phyloP scores from a whole-genome alignment of 2,888 invertebrate genomes.

The Phengaris alcon region DNA sequence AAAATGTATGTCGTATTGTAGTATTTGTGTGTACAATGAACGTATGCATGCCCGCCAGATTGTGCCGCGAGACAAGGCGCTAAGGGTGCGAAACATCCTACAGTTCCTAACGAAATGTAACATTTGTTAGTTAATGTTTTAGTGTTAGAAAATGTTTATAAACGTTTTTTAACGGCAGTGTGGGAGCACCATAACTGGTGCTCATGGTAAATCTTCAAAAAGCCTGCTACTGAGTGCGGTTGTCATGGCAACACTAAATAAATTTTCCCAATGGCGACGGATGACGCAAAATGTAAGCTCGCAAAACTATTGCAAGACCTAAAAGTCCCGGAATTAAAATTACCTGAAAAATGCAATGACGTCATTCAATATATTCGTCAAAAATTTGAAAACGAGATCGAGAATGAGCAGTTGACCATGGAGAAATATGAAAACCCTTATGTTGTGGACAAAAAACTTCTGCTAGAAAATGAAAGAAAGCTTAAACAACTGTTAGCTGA shows the following conservation, averaged over 20 bases:
- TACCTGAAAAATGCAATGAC: constrained; percentile 58
- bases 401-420: constrained; percentile 46
- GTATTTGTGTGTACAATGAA: no score
- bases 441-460: constrained; percentile 50
- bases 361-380: constrained; percentile 58
- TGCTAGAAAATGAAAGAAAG: constrained; percentile 62
- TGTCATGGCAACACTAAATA: constrained; percentile 39
- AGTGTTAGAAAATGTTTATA: no score
- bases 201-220: not conserved
- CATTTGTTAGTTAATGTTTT: no score
- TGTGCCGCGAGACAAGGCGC: no score
- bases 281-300: constrained; percentile 65
- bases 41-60: no score
- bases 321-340: constrained; percentile 60
- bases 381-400: constrained; percentile 52
- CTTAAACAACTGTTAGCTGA: constrained; percentile 50
- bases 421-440: constrained; percentile 59
- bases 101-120: no score
- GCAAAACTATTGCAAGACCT: constrained; percentile 61
- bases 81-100: no score
- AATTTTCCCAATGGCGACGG: constrained; percentile 55
- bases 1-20: no score
- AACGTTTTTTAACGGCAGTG: no score
- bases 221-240: constrained; percentile 29
- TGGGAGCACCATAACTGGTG: no score